Base-by-base conservation (phyloP, 1,140 invertebrate genomes). In the Sminthurinus signatus region DNA sequence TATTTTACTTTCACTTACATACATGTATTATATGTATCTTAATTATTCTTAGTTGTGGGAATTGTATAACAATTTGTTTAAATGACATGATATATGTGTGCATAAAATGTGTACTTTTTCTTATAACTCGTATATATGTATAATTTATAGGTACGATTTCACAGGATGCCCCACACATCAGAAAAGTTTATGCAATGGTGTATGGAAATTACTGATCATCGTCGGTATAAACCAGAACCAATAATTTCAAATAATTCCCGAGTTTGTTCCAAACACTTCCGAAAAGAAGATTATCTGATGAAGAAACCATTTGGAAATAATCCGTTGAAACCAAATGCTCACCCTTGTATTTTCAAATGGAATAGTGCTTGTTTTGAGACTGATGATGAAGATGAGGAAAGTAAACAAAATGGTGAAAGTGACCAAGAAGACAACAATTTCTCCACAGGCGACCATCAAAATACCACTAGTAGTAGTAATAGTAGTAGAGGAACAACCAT, bases 201-300 rank as follows among this genome's bases (percentile, higher is more conserved):
- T 27, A 21, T 39, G 14, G 29, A 60, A 60, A 67, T 67, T 21
- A 67, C 60, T 0, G 60, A 67, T 23, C 31, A 44, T 32, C 32
- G 42, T 39, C 32, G 55, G 19, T 60, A 51, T 32, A 51, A 51
- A 36, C 60, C 65, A 2, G n/a, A n/a, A n/a, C n/a, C n/a, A n/a
- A 50, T 62, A 14, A 19, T 67, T 27, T 54, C 48, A 4, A 19
- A 21, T 2, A 60, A 62, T n/a, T 67, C 65, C 0, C 19, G 65
- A 60, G 60, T 67, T 25, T 67, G 65, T 43, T 67, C 65, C 5
- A 59, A 62, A 25, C 65, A 67, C 32, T 67, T 67, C 39, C 54
- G 25, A 25, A 63, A 64, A 17, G 60, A 67, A 25, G 65, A 67
- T 31, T 67, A 67, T 46, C 25, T 63, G 21, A 36, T 63, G 2